These are phyloP conservation scores for Digitonthophagus gazella DNA, from an alignment of 2,888 invertebrate genomes.

Conservation along the genomic window DNA sequence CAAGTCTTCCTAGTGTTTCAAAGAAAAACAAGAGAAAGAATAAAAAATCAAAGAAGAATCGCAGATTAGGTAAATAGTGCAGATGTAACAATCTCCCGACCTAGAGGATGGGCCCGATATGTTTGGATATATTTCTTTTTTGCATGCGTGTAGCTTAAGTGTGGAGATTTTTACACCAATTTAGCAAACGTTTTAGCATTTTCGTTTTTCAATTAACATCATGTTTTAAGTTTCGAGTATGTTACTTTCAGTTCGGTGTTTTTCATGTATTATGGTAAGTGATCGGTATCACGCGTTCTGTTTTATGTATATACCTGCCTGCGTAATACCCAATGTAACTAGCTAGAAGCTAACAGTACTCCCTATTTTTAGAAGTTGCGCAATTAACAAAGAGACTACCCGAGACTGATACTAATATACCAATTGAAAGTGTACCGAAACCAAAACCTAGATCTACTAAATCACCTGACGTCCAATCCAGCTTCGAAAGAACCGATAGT, in stretches of 20 bases:
- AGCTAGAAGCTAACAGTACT: slow-evolving; percentile 50
- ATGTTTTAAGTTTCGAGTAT: slow-evolving; percentile 29
- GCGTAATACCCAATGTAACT: slow-evolving; percentile 35
- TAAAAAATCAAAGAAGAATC: slow-evolving; percentile 21
- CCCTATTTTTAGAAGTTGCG: slow-evolving; percentile 51
- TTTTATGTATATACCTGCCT: slow-evolving; percentile 37
- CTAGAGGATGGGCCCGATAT: slow-evolving; percentile 46
- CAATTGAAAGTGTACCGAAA: slow-evolving; percentile 41
- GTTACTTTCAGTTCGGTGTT: slow-evolving; percentile 27
- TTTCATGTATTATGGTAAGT: slow-evolving; percentile 33
- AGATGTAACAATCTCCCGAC: slow-evolving; percentile 27
- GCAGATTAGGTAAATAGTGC: slow-evolving; percentile 36
- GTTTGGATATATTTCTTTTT: slow-evolving; percentile 41
- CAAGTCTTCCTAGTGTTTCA: slow-evolving; percentile 16
- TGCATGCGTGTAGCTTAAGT: slow-evolving; percentile 36
- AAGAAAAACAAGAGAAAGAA: slow-evolving; percentile 21
- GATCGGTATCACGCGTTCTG: slow-evolving; percentile 30
- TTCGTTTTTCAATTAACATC: slow-evolving; percentile 36
- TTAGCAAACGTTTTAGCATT: slow-evolving; percentile 34
- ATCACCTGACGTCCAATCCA: slow-evolving; percentile 38
- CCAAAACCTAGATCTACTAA: slow-evolving; percentile 45
- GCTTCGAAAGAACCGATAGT: slow-evolving; percentile 32
- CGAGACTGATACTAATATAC: slow-evolving; percentile 39
- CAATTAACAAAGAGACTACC: slow-evolving; percentile 43
- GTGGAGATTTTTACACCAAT: slow-evolving; percentile 25